Base-by-base conservation (phyloP, 2,888 invertebrate genomes). In the Pollenia angustigena region DNA sequence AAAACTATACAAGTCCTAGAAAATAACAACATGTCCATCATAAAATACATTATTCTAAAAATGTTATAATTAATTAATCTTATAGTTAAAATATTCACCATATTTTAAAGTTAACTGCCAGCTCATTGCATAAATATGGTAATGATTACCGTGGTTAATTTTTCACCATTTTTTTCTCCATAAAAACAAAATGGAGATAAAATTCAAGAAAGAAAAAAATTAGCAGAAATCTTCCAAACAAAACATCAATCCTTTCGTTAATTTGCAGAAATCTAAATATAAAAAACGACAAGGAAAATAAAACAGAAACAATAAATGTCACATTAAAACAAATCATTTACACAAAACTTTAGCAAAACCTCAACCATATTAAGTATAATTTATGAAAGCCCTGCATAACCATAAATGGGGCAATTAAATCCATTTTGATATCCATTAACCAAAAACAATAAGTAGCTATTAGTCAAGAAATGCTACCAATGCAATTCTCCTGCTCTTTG, bases 371-470 rank as follows among this genome's bases (percentile, higher is more conserved):
- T 87, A 86, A 86, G 87, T 85, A 88, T 86, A 88, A 88, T 88
- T 88, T 88, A 88, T 88, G 88, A 88, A 88, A 88, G 88, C 85
- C 85, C 79, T 87, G 79, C 88, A 85, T 78, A 83, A 79, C 86
- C 88, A 88, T 88, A 88, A 88, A 88, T 88, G 88, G 86, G 85
- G 88, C 87, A 88, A 88, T 88, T 88, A 88, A 88, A 88, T 88
- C 88, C 86, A 88, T 88, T 88, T 88, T 88, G 85, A 88, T 88
- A 86, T 87, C 80, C 85, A 87, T 87, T 87, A 87, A 87, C 87
- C 87, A 87, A 87, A 87, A 87, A 87, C 87, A 87, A 87, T 87
- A 87, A 87, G 81, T 81, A 84, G 80, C 87, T 87, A 87, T 87
- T 87, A 87, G 87, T 84, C 87, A 87, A 87, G 87, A 87, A 87